Evolutionary conservation across 2,797 vertebrate species (phyloP).

Genomic region (Myotis vivesi): DNA sequence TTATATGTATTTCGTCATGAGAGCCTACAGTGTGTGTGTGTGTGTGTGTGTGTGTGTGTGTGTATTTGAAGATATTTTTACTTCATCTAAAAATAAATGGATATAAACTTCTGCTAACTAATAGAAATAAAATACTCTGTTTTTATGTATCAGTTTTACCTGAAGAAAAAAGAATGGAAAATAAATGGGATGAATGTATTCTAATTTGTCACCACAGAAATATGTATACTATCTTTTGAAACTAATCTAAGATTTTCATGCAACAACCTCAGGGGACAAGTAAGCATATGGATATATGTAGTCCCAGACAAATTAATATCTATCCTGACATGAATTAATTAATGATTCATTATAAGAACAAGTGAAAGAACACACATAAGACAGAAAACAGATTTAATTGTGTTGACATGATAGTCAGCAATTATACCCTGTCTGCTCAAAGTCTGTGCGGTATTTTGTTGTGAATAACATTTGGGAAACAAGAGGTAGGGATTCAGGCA

Average conservation of each 20-base stretch:
- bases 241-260: constrained; percentile 16
- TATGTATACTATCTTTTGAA: constrained; percentile 54
- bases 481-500: constrained; percentile 53
- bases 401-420: neutral
- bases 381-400: neutral
- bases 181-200: constrained; percentile 41
- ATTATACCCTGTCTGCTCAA: neutral
- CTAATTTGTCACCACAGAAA: constrained; percentile 50
- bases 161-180: neutral
- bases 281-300: neutral
- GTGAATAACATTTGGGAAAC: constrained; percentile 56
- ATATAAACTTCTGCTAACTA: neutral
- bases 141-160: neutral
- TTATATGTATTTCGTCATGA: neutral
- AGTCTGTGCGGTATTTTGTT: constrained; percentile 64
- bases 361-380: neutral
- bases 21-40: neutral
- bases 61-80: neutral
- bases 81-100: neutral
- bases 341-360: constrained; percentile 5
- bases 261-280: constrained; percentile 37
- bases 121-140: neutral
- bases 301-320: constrained; percentile 19
- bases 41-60: neutral
- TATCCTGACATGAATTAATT: neutral